Percentiles rank a stretch among this genome's conserved stretches.
phyloP scores from a whole-genome alignment of 2,888 invertebrate genomes.

The Zygothrica quintamaculata region DNA sequence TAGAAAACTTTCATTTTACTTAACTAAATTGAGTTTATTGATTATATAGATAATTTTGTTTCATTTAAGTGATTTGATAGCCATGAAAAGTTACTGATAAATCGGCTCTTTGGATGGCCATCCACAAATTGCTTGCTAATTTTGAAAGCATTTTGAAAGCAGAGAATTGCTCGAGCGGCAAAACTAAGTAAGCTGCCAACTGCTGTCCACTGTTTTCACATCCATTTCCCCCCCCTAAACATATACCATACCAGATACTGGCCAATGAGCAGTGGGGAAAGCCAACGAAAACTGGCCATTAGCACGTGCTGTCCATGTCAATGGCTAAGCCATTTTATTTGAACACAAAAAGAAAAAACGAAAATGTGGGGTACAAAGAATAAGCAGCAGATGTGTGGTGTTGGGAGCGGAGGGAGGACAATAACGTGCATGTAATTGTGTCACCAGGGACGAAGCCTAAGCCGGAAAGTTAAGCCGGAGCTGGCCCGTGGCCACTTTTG shows the following conservation, averaged over 20 bases:
- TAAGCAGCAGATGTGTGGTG: neutral
- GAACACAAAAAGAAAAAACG: slow-evolving; percentile 7
- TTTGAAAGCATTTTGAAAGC: slow-evolving; percentile 20
- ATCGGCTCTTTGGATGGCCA: slow-evolving; percentile 24
- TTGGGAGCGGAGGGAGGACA: neutral
- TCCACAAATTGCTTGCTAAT: slow-evolving; percentile 58
- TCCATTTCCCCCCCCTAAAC: neutral
- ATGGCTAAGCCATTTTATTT: slow-evolving; percentile 60
- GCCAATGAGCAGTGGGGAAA: slow-evolving; percentile 11
- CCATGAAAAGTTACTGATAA: slow-evolving; percentile 16
- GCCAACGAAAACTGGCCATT: slow-evolving; percentile 63
- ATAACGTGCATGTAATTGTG: slow-evolving; percentile 75
- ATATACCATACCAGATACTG: neutral
- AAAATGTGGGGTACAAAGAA: neutral
- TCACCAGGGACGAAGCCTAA: slow-evolving; percentile 56
- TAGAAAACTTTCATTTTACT: neutral
- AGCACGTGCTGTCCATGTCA: slow-evolving; percentile 75
- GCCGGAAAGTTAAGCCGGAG: slow-evolving; percentile 65
- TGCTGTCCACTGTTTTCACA: slow-evolving; percentile 14
- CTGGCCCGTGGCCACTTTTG: slow-evolving; percentile 73
- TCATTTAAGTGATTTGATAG: neutral
- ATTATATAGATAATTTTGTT: neutral
- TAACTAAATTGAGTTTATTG: neutral
- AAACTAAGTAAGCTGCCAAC: slow-evolving; percentile 29
- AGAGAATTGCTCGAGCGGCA: slow-evolving; percentile 29